phyloP scores from a whole-genome alignment of 2,113 vertebrate species.

The Alces alces region DNA sequence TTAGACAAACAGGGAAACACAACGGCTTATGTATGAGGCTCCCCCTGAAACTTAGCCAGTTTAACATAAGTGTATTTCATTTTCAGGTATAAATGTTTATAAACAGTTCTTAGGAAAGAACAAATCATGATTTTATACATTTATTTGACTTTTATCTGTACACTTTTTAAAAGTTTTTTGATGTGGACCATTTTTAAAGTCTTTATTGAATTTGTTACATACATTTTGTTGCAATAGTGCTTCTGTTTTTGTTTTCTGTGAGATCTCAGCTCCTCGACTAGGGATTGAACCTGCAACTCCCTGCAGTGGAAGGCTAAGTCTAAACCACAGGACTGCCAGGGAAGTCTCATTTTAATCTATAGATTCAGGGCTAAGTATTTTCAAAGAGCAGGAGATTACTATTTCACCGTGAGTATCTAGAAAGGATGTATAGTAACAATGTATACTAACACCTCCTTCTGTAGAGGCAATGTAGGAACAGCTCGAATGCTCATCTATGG shows the following conservation, averaged over 20 bases:
- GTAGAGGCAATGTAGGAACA: not conserved
- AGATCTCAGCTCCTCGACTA: not conserved
- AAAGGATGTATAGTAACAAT: not conserved
- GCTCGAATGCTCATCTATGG: not conserved
- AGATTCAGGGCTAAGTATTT: not conserved
- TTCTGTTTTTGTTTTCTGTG: not conserved
- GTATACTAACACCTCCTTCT: not conserved
- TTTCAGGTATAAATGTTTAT: not conserved
- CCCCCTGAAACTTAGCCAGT: not conserved
- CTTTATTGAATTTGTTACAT: not conserved
- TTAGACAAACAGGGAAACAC: not conserved
- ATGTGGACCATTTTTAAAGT: not conserved
- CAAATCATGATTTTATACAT: not conserved
- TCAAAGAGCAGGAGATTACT: not conserved
- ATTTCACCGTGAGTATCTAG: not conserved
- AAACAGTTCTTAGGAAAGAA: not conserved
- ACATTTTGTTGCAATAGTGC: not conserved
- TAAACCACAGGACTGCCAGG: not conserved
- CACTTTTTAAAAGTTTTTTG: not conserved
- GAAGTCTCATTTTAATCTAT: not conserved
- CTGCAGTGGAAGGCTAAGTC: not conserved
- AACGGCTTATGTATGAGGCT: not conserved
- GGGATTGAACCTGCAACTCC: not conserved
- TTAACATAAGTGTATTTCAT: not conserved
- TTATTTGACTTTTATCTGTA: not conserved